Evolutionary conservation across 2,797 vertebrate species (phyloP).

Genomic region (Cygnus olor): DNA sequence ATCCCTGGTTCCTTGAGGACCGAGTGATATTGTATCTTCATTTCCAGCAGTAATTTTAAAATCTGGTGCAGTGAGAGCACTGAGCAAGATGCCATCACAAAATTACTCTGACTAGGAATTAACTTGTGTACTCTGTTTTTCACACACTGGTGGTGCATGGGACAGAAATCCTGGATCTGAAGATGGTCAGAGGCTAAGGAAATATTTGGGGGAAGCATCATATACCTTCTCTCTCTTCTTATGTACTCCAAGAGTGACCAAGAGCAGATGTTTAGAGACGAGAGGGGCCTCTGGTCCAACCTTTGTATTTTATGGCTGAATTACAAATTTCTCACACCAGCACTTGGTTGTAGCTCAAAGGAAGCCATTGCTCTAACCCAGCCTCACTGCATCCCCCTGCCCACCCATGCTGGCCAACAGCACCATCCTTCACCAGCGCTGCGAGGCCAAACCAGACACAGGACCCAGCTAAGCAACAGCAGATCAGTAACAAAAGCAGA

Average conservation of each 20-base stretch:
- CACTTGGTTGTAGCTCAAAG: not conserved
- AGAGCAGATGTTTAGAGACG: not conserved
- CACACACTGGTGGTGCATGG: accelerated
- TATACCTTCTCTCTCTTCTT: not conserved
- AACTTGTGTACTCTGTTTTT: not conserved
- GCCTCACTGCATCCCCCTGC: accelerated
- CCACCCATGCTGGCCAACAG: not conserved
- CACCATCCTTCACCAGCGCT: not conserved
- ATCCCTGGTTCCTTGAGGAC: not conserved
- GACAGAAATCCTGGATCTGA: not conserved
- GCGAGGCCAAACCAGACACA: not conserved
- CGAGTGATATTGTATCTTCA: not conserved
- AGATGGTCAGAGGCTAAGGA: not conserved
- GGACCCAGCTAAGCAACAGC: not conserved
- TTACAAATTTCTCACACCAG: not conserved
- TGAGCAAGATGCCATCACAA: not conserved
- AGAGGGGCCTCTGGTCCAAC: not conserved
- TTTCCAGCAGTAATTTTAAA: not conserved
- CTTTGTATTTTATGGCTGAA: not conserved
- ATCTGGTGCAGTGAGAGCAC: not conserved
- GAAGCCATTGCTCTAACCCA: not conserved
- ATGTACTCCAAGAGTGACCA: not conserved
- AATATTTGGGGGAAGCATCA: not conserved
- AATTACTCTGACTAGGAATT: not conserved
- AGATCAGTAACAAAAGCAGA: not conserved